Percentiles rank a stretch among this genome's conserved stretches.
Conservation (phyloP, 2,113 vertebrate species). For the Eurypyga helias region DNA sequence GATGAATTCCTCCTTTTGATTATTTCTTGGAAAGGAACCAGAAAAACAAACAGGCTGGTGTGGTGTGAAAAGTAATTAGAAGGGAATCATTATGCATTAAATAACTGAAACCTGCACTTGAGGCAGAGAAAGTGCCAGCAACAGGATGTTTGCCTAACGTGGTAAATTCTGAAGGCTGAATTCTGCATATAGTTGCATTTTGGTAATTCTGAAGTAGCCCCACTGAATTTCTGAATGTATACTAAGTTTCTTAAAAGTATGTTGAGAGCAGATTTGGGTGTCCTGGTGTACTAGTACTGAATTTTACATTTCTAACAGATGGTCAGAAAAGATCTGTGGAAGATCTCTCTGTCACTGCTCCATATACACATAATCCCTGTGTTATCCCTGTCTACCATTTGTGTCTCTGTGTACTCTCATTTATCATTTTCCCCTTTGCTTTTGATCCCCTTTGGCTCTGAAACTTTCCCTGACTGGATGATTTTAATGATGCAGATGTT, state of each 20-base stretch:
- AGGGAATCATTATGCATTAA: background rate
- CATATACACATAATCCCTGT: background rate
- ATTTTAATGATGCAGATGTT: no score
- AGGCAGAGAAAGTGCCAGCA: background rate
- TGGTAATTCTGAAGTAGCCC: background rate
- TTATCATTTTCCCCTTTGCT: no score
- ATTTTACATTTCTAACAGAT: background rate
- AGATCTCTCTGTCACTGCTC: background rate
- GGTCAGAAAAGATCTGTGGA: background rate
- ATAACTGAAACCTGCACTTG: background rate
- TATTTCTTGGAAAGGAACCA: background rate
- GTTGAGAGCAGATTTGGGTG: background rate
- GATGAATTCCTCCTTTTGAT: slow-evolving; percentile 6
- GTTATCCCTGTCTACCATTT: no score
- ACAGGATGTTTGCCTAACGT: background rate
- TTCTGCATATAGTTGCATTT: background rate
- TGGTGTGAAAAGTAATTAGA: background rate
- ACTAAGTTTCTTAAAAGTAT: background rate
- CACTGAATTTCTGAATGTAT: background rate
- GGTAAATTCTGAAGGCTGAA: background rate
- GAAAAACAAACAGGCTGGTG: background rate
- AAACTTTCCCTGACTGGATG: no score
- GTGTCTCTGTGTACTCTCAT: no score
- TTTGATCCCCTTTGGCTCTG: no score
- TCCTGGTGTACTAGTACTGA: background rate